Conservation (phyloP, 2,113 vertebrate genomes). For the Tetraodon nigroviridis region DNA sequence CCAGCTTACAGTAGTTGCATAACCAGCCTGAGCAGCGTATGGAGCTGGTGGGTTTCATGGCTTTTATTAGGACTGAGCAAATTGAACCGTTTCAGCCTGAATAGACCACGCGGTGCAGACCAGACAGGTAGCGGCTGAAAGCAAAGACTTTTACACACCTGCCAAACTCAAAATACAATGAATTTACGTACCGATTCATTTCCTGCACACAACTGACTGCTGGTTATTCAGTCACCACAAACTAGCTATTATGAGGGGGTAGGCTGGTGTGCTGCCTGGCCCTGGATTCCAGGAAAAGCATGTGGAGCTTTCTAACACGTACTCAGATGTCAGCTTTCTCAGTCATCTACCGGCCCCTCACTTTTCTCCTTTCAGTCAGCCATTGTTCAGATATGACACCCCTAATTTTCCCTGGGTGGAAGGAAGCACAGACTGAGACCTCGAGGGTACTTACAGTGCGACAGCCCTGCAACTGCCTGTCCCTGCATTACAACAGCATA, state of each 20-base stretch:
- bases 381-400: slow-evolving; percentile 11
- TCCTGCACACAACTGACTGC: slow-evolving; percentile 44
- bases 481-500: slow-evolving; percentile 5
- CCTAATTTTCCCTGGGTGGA: slow-evolving; percentile 12
- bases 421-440: slow-evolving; percentile 35
- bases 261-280: slow-evolving; percentile 39
- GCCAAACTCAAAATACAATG: slow-evolving; percentile 32
- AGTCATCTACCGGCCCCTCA: slow-evolving; percentile 17
- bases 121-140: slow-evolving; percentile 38
- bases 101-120: slow-evolving; percentile 37
- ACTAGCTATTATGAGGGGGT: slow-evolving; percentile 42
- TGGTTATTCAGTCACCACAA: slow-evolving; percentile 48
- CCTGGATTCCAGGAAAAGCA: slow-evolving; percentile 42
- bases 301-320: slow-evolving; percentile 38
- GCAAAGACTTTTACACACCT: slow-evolving; percentile 43
- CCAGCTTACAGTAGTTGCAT: slow-evolving; percentile 39
- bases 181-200: slow-evolving; percentile 45
- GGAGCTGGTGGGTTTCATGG: slow-evolving; percentile 44
- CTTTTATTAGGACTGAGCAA: slow-evolving; percentile 53
- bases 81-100: slow-evolving; percentile 7
- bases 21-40: slow-evolving; percentile 43
- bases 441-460: slow-evolving; percentile 2
- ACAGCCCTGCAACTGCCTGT: slow-evolving; percentile 10
- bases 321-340: slow-evolving; percentile 41
- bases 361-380: slow-evolving; percentile 24